Evolutionary conservation across 2,113 vertebrate genomes (phyloP).

Genomic region (Protobothrops flavoviridis): DNA sequence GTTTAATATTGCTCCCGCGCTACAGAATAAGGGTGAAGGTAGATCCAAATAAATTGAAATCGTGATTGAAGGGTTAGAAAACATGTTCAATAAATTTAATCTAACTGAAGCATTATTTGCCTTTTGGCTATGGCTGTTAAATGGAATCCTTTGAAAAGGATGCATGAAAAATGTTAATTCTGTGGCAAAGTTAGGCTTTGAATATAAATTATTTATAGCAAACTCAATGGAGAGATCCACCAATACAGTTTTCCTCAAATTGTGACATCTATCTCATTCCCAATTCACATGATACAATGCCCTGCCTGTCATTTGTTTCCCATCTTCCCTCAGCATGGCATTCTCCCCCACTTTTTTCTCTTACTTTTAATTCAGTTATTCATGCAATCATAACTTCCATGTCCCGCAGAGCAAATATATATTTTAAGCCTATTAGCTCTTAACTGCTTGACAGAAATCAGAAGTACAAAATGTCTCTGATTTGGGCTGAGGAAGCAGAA

Average conservation of each 20-base stretch:
- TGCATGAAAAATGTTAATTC: constrained; percentile 6
- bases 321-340: not conserved
- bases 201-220: not conserved
- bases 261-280: not conserved
- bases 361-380: not conserved
- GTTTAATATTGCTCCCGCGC: not conserved
- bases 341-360: not conserved
- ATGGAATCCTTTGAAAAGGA: not conserved
- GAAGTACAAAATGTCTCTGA: not conserved
- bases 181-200: not conserved
- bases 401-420: not conserved
- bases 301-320: not conserved
- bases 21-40: not conserved
- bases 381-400: not conserved
- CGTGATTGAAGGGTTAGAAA: not conserved
- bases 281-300: not conserved
- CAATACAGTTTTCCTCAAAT: not conserved
- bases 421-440: not conserved
- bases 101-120: constrained; percentile 3
- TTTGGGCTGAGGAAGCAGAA: not conserved
- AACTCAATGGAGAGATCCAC: not conserved
- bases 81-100: constrained; percentile 9
- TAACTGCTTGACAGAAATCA: not conserved
- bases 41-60: not conserved
- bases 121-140: constrained; percentile 7